Evolutionary conservation across 1,140 invertebrate genomes (phyloP).

Genomic region (Eubasilissa regina): DNA sequence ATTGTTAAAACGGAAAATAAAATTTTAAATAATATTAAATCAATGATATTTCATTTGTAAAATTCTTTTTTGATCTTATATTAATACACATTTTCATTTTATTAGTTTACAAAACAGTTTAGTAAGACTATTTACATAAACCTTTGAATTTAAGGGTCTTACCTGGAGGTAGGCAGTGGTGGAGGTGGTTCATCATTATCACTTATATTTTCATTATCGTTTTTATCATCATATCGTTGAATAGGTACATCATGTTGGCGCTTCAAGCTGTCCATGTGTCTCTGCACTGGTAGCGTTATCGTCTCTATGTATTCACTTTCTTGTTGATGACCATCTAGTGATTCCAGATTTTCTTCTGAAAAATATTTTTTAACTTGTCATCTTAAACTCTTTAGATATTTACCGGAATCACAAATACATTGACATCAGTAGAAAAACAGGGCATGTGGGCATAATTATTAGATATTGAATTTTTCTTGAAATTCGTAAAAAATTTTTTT

Average conservation of each 20-base stretch:
- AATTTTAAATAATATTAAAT: too few species aligned
- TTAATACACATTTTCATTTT: not conserved
- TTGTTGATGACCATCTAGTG: constrained; percentile 70
- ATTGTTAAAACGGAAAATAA: too few species aligned
- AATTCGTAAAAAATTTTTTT: too few species aligned
- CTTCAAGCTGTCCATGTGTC: constrained; percentile 72
- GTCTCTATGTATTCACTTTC: constrained; percentile 78
- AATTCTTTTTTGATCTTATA: not conserved
- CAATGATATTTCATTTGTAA: too few species aligned
- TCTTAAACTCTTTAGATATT: not conserved
- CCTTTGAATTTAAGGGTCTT: not conserved
- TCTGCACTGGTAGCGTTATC: constrained; percentile 73
- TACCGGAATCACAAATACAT: too few species aligned
- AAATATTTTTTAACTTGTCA: constrained; percentile 26
- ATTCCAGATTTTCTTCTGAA: constrained; percentile 60
- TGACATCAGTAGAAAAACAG: too few species aligned
- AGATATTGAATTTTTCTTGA: too few species aligned
- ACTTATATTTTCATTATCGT: not conserved
- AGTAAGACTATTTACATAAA: too few species aligned
- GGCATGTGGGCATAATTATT: too few species aligned
- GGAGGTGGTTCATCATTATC: constrained; percentile 46
- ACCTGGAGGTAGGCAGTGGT: constrained; percentile 29
- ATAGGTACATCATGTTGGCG: constrained; percentile 63
- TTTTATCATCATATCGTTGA: constrained; percentile 30
- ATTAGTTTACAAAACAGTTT: constrained; percentile 1